Conservation (phyloP, 1,140 invertebrate species). For the Samia ricini region DNA sequence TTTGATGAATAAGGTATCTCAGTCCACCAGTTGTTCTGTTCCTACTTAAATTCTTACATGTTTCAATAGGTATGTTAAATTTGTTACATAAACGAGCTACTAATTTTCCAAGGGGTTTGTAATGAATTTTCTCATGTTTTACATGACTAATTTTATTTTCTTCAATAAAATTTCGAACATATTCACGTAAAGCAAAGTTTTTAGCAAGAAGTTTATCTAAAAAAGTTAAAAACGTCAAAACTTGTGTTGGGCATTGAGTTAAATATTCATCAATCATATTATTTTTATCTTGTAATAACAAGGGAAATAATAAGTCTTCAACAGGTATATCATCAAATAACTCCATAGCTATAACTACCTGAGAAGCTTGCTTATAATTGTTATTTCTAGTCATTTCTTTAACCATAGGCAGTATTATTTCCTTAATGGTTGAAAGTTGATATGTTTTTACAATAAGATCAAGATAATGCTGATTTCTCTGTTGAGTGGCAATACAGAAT, state of each 20-base stretch:
- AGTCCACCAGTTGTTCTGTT: constrained; percentile 81
- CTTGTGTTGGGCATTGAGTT: constrained; percentile 78
- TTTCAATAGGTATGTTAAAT: constrained; percentile 80
- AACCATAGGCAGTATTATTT: constrained; percentile 52
- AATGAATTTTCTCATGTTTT: constrained; percentile 78
- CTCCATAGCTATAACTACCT: constrained; percentile 80
- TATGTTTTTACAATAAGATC: constrained; percentile 57
- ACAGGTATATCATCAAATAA: constrained; percentile 81
- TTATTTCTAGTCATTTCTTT: constrained; percentile 63
- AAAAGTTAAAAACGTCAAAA: constrained; percentile 79
- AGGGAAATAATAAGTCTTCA: constrained; percentile 83
- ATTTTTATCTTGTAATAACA: constrained; percentile 86
- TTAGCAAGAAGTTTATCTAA: constrained; percentile 81
- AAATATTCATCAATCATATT: constrained; percentile 84
- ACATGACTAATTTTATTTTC: constrained; percentile 79
- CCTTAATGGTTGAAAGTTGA: constrained; percentile 50
- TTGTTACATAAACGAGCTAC: constrained; percentile 80
- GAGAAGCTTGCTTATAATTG: constrained; percentile 79
- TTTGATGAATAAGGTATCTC: constrained; percentile 82
- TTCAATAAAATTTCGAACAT: constrained; percentile 65
- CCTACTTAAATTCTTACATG: constrained; percentile 81
- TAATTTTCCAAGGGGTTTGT: constrained; percentile 80
- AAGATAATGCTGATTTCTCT: constrained; percentile 61
- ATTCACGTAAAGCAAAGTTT: constrained; percentile 47
- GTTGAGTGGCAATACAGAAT: constrained; percentile 58